Evolutionary conservation across 2,797 vertebrate species (phyloP).

Genomic region (Sebastes steindachneri): DNA sequence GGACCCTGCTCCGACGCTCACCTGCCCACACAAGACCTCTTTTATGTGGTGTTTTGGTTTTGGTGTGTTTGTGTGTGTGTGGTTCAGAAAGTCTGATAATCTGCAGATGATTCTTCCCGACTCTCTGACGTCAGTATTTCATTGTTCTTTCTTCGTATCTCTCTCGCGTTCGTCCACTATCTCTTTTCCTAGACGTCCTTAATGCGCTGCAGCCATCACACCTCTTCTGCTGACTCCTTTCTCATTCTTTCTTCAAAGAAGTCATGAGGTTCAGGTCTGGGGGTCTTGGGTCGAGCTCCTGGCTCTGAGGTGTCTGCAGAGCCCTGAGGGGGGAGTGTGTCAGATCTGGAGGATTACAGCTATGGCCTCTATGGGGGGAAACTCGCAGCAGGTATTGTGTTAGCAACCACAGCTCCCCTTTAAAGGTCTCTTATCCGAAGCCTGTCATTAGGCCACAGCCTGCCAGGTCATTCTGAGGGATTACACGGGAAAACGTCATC

Average conservation of each 20-base stretch:
- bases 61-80: constrained; percentile 31
- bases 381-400: constrained; percentile 44
- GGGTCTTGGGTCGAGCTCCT: constrained; percentile 43
- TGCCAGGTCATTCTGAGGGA: constrained; percentile 28
- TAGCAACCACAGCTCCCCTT: constrained; percentile 26
- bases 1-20: constrained; percentile 64
- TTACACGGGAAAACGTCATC: constrained; percentile 33
- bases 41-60: constrained; percentile 77
- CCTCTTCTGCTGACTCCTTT: constrained; percentile 1
- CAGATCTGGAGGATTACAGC: constrained; percentile 55
- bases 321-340: not conserved
- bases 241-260: constrained; percentile 28
- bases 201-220: not conserved
- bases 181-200: not conserved
- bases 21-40: constrained; percentile 75
- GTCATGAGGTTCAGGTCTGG: constrained; percentile 57
- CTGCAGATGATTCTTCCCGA: constrained; percentile 29
- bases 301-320: constrained; percentile 58
- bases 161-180: not conserved
- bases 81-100: constrained; percentile 44
- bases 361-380: constrained; percentile 33
- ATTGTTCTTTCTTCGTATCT: constrained; percentile 8
- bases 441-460: constrained; percentile 47
- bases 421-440: constrained; percentile 15
- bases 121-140: constrained; percentile 28